Evolutionary conservation across 2,113 vertebrate genomes (phyloP), one percentile per base, ranked within the genome.

Genomic region (Hydrochoerus hydrochaeris): DNA sequence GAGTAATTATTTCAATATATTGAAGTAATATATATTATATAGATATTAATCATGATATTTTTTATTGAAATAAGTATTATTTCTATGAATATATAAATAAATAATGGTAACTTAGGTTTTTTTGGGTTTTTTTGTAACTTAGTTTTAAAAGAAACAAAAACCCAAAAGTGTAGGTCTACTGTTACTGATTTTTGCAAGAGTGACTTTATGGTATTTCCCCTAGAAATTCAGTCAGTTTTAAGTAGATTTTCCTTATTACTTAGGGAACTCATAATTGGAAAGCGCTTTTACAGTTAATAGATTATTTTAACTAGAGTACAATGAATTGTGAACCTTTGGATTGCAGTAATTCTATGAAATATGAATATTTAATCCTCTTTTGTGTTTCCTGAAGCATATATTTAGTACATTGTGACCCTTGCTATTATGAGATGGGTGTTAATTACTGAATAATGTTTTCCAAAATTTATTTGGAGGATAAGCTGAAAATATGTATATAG

Each of bases 181-280:
- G 52, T 67, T 67, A 17, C 57, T 22, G 77, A 94, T 81, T 19
- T 97, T 96, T 90, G 81, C 81, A 84, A 24, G 75, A 63, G 12
- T 89, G 77, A 58, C 58, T 94, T 92, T 86, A 41, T 95, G 28
- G 38, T 95, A 2, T 81, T 94, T 93, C 17, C 90, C 78, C 73
- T 89, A 62, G 30, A 98, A 96, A 73, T 91, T 16, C 86, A 87
- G 24, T 44, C 67, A 71, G 20, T 91, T 94, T 97, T 94, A 95
- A 71, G 44, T 82, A 84, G 57, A 3, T 41, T 97, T 96, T 97
- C n/a, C 88, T 94, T 94, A 81, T 85, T 83, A 94, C 81, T 97
- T 92, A 35, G n/a, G 26, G 62, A 85, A 12, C 35, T 30, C 26
- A 71, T 93, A 90, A 86, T 52, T 62, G 22, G 90, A 87, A 87